A percentile compares a stretch with the other conserved stretches of the same genome.
phyloP scores from a whole-genome alignment of 2,888 invertebrate species.

The Heliconius ismenius region DNA sequence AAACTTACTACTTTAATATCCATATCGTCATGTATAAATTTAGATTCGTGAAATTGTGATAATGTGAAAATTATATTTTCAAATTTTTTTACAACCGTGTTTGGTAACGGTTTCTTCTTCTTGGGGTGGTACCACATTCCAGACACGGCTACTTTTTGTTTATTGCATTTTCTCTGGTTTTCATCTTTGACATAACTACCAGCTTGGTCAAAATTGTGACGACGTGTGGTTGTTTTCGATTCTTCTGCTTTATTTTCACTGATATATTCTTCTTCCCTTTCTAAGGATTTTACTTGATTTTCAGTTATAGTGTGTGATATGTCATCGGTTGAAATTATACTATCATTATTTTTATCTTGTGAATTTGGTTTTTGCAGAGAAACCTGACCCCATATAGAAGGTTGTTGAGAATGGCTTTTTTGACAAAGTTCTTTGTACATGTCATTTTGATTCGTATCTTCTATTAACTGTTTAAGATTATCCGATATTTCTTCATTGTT shows the following conservation, averaged over 20 bases:
- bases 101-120: slow-evolving; percentile 72
- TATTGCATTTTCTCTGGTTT: slow-evolving; percentile 64
- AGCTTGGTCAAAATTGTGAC: slow-evolving; percentile 70
- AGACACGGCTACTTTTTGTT: slow-evolving; percentile 65
- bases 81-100: slow-evolving; percentile 67
- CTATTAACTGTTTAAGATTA: slow-evolving; percentile 64
- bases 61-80: slow-evolving; percentile 66
- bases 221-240: slow-evolving; percentile 60
- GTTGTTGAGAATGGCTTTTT: slow-evolving; percentile 57
- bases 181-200: slow-evolving; percentile 71
- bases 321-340: slow-evolving; percentile 53
- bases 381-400: slow-evolving; percentile 58
- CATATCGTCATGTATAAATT: slow-evolving; percentile 77
- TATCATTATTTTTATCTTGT: slow-evolving; percentile 42
- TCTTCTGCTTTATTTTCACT: slow-evolving; percentile 58
- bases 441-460: slow-evolving; percentile 56
- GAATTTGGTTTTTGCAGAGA: slow-evolving; percentile 37
- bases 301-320: slow-evolving; percentile 54
- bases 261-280: slow-evolving; percentile 55
- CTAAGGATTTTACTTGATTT: slow-evolving; percentile 54
- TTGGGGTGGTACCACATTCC: slow-evolving; percentile 78
- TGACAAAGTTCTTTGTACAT: slow-evolving; percentile 56
- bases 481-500: slow-evolving; percentile 63
- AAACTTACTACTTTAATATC: slow-evolving; percentile 74
- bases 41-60: slow-evolving; percentile 67